These are phyloP conservation scores for Bujurquina vittata DNA, from an alignment of 2,113 vertebrate species.

Conservation along the genomic window DNA sequence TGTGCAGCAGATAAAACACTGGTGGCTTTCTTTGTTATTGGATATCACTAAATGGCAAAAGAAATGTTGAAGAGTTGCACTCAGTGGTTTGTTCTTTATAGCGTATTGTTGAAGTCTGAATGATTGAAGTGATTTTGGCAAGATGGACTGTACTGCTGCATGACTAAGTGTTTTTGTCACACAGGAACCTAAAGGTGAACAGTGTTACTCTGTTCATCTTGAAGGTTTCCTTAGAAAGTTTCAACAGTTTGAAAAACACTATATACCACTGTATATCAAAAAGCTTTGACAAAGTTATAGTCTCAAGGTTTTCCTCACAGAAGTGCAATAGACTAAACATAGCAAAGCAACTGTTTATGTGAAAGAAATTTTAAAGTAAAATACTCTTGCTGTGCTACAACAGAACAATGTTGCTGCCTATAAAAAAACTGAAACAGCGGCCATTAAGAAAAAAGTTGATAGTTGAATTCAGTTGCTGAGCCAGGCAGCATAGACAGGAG, in stretches of 20 bases:
- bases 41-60: neutral
- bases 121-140: neutral
- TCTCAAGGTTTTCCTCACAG: neutral
- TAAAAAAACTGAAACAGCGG: neutral
- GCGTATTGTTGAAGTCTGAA: neutral
- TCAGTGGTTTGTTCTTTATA: neutral
- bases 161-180: neutral
- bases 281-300: neutral
- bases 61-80: neutral
- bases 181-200: neutral
- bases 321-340: neutral
- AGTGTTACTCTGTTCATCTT: neutral
- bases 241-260: neutral
- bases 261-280: neutral
- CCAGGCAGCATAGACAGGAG: conserved; percentile 18
- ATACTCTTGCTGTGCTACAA: neutral
- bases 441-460: neutral
- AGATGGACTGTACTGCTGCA: neutral
- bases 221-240: neutral
- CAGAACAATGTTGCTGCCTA: neutral
- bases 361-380: neutral
- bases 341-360: neutral
- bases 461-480: neutral
- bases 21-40: neutral
- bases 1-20: neutral